Evolutionary conservation across 2,888 invertebrate species (phyloP), one percentile per base, ranked within the genome.

Genomic region (Reticulitermes lucifugus): DNA sequence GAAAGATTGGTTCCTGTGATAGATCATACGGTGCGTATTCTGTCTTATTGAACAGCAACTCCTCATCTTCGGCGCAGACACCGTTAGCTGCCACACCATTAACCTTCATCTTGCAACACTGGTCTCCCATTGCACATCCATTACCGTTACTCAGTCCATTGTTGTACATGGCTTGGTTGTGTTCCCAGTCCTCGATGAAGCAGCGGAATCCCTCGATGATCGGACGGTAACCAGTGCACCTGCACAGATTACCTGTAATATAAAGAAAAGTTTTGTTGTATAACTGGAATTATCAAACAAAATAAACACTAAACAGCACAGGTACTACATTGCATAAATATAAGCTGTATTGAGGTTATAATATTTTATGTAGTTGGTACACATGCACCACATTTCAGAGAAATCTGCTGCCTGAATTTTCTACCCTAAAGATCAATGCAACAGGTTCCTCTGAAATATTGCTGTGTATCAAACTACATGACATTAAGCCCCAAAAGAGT

Each of bases 201-300:
- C 96, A 96, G 91, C 94, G 95, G 89, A 96, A 97, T 0, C 97
- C 98, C 90, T 98, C 98, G 80, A 98, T 93, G 86, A 98, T 98
- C 0, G 98, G 96, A 88, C 98, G 93, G 89, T 98, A 98, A 0
- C 98, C 98, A 0, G 98, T 98, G 90, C 98, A 98, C 86, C 98
- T 93, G 89, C 98, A 98, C 18, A 98, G 92, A 88, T 94, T 94
- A n/a, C 94, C 94, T 93, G 88, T 46, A 88, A 88, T n/a, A 25
- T 18, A 55, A 55, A 55, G 14, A 55, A 55, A 35, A 35, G 35
- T 35, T 35, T 35, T 35, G 35, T 35, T 35, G 2, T 1, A 35
- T 35, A 4, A 35, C 4, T 4, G 35, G 35, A 35, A 35, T 35
- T 35, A 35, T 35, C 35, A 35, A 35, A 35, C 35, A 35, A 35